Evolutionary conservation across 2,888 invertebrate species (phyloP).

Genomic region (Eledona agricola): DNA sequence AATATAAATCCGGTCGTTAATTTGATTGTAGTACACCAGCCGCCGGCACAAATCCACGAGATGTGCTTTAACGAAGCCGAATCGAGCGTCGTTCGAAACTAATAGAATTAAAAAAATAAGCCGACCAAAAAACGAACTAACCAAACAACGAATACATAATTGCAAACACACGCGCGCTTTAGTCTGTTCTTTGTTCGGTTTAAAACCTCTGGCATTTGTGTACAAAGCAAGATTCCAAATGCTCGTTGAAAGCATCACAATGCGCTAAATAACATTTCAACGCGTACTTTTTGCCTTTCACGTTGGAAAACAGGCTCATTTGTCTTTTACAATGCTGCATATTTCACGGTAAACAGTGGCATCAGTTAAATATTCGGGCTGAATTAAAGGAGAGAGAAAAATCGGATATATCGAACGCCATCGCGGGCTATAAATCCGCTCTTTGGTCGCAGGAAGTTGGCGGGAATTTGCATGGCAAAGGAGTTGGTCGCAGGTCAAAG

Average conservation of each 20-base stretch:
- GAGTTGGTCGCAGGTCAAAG: slow-evolving; percentile 31
- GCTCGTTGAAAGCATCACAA: slow-evolving; percentile 49
- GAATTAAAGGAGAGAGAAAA: slow-evolving; percentile 37
- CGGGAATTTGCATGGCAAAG: slow-evolving; percentile 47
- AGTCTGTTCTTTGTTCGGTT: slow-evolving; percentile 36
- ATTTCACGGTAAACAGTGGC: slow-evolving; percentile 48
- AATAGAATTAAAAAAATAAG: slow-evolving; percentile 24
- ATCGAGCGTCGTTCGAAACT: slow-evolving; percentile 17
- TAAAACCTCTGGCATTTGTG: slow-evolving; percentile 41
- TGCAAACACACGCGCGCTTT: slow-evolving; percentile 39
- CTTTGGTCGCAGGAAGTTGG: slow-evolving; percentile 1
- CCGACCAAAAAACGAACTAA: slow-evolving; percentile 7
- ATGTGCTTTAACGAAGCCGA: slow-evolving; percentile 30
- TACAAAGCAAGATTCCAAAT: slow-evolving; percentile 44
- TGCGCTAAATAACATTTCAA: slow-evolving; percentile 53
- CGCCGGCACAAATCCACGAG: slow-evolving; percentile 24
- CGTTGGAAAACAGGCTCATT: slow-evolving; percentile 50
- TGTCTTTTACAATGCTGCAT: slow-evolving; percentile 51
- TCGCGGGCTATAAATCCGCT: slow-evolving; percentile 6
- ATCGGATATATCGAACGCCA: slow-evolving; percentile 12
- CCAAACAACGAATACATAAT: slow-evolving; percentile 36
- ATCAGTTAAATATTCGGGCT: slow-evolving; percentile 42
- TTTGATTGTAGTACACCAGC: slow-evolving; percentile 30
- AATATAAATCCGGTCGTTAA: slow-evolving; percentile 30
- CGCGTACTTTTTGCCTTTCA: slow-evolving; percentile 47